Base-by-base conservation (phyloP, 2,113 vertebrate species). In the Leptosomus discolor region DNA sequence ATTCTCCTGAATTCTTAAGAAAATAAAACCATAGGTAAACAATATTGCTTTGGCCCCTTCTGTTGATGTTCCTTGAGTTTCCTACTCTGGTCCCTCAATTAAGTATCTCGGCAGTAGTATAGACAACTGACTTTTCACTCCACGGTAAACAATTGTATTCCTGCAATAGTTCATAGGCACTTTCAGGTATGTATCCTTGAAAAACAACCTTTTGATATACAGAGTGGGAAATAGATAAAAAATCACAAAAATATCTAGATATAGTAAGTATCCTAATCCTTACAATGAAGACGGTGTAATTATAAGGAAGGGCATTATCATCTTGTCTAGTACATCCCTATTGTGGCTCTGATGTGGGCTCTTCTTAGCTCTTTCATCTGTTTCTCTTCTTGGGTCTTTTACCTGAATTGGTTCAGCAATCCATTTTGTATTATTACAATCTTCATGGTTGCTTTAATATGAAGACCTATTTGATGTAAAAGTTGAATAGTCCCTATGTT, bases 281-380 rank as follows among this genome's bases (percentile, higher is more conserved):
- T 16, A 11, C 46, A 41, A 3, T 51, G 21, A 88, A 89, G 29
- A 37, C 61, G 39, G 45, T 21, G 23, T 26, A 83, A 29, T 46
- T 46, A 36, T 21, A 61, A 53, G 4, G 6, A 61, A 75, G 5
- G 23, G 6, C 16, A 12, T 68, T 82, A 56, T 53, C 24, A 41
- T 75, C 23, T 80, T 67, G 10, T 57, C 15, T 67, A 45, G 10
- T 36, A 67, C 18, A 39, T 60, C 37, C 15, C 30, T 51, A 2
- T n/a, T 2, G 2, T 8, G 1, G 18, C 12, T 88, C n/a, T 91
- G 48, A 50, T 0, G 0, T 32, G 18, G 16, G 7, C 11, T 84
- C 15, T 12, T 68, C 19, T 74, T 23, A 64, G 6, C 12, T 76
- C 22, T 41, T 87, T 75, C 43, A 50, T 45, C 36, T 75, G 5